Percentiles rank a stretch among this genome's conserved stretches.
These are phyloP conservation scores for Lonchura striata DNA, from an alignment of 2,113 vertebrate genomes.

Conservation along the genomic window DNA sequence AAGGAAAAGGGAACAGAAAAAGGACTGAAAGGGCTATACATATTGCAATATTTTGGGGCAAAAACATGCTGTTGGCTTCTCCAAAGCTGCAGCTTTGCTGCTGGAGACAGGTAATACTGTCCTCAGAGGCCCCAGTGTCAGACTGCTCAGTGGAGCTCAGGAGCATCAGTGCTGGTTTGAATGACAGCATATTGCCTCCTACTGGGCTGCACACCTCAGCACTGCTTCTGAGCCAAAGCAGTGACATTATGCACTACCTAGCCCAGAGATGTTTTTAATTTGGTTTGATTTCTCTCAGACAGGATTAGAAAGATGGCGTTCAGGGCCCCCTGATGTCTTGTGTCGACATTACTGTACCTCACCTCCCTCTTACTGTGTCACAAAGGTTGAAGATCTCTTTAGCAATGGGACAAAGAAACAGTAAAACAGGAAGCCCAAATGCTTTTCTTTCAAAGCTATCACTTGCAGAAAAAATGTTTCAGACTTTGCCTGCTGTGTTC, in stretches of 20 bases:
- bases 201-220: conserved; percentile 15
- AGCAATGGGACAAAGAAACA: neutral
- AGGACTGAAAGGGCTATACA: neutral
- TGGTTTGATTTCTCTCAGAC: conserved; percentile 22
- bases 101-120: neutral
- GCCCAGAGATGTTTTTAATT: neutral
- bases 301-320: conserved; percentile 5
- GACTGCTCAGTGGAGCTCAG: neutral
- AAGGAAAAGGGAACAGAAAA: neutral
- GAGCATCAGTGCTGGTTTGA: neutral
- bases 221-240: neutral
- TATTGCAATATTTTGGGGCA: neutral
- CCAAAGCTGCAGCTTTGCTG: neutral
- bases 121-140: neutral
- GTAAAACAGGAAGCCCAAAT: neutral
- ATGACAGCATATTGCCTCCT: conserved; percentile 16
- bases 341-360: neutral
- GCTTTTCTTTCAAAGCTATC: neutral
- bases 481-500: conserved; percentile 18
- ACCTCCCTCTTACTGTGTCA: neutral
- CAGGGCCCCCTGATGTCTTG: neutral
- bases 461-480: conserved; percentile 3
- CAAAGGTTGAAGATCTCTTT: neutral
- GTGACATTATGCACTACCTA: neutral
- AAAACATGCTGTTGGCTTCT: neutral